Conservation (phyloP, 53 echinoderm and acorn worm species). For the Paracentrotus lividus region DNA sequence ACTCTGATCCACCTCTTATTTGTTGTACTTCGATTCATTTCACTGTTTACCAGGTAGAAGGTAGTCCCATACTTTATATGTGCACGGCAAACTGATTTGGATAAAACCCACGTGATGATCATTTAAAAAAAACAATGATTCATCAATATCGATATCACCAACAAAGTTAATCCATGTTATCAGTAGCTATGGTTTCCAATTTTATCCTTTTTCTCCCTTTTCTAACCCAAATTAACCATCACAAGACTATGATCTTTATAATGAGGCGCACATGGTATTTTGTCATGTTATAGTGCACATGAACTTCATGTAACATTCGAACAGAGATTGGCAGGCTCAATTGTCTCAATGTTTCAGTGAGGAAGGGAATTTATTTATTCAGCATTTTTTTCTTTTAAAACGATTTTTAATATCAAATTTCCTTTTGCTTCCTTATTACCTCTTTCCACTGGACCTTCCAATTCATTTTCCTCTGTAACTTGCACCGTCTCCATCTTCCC, state of each 20-base stretch:
- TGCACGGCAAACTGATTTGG: too few species aligned
- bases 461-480: neutral
- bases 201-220: neutral
- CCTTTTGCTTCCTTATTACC: neutral
- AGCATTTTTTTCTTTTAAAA: neutral
- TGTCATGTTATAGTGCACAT: neutral
- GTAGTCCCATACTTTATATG: too few species aligned
- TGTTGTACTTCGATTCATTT: too few species aligned
- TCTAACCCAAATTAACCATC: constrained; percentile 16
- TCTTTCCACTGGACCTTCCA: neutral
- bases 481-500: neutral
- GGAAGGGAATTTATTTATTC: neutral
- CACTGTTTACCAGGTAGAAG: too few species aligned
- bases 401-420: neutral
- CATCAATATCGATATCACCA: neutral
- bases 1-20: too few species aligned
- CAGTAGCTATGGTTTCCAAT: neutral
- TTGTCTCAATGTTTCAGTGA: neutral
- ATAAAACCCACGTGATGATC: too few species aligned
- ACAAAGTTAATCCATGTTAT: neutral
- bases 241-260: constrained; percentile 28
- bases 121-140: too few species aligned
- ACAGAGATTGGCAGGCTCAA: neutral
- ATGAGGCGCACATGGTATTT: neutral
- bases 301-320: neutral